phyloP scores from a whole-genome alignment of 2,113 vertebrate genomes.

The Engystomops pustulosus region DNA sequence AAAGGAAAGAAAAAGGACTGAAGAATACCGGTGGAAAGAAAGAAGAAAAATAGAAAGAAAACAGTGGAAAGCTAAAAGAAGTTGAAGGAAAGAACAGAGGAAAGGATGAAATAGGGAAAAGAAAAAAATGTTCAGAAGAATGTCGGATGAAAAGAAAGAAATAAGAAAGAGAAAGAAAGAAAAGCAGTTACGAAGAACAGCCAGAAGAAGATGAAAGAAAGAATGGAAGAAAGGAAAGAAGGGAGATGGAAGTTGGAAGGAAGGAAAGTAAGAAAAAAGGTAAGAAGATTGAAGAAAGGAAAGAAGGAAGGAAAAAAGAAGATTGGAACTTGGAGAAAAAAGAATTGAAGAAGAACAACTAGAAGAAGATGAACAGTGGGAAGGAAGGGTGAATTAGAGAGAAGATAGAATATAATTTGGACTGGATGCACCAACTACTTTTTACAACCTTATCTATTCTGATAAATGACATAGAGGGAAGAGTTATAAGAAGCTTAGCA shows the following conservation, averaged over 20 bases:
- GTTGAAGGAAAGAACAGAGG: too few relatives aligned
- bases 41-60: background rate
- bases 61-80: background rate
- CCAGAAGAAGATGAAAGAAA: background rate
- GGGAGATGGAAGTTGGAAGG: background rate
- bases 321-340: too few relatives aligned
- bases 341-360: background rate
- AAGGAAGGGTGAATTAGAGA: too few relatives aligned
- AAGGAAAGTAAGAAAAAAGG: background rate
- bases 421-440: too few relatives aligned
- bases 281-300: background rate
- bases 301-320: background rate
- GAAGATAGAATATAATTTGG: background rate
- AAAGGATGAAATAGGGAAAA: too few relatives aligned
- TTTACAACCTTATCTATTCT: too few relatives aligned
- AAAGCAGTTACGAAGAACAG: too few relatives aligned
- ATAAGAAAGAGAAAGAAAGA: background rate
- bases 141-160: background rate
- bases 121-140: too few relatives aligned
- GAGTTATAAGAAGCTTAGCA: too few relatives aligned
- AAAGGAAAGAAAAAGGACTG: background rate
- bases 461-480: too few relatives aligned
- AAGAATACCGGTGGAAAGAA: background rate
- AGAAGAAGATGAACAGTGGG: too few relatives aligned
- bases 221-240: background rate